Percentiles rank a stretch among this genome's conserved stretches.
Conservation (phyloP, 2,888 invertebrate genomes). For the Sesamia inferens region DNA sequence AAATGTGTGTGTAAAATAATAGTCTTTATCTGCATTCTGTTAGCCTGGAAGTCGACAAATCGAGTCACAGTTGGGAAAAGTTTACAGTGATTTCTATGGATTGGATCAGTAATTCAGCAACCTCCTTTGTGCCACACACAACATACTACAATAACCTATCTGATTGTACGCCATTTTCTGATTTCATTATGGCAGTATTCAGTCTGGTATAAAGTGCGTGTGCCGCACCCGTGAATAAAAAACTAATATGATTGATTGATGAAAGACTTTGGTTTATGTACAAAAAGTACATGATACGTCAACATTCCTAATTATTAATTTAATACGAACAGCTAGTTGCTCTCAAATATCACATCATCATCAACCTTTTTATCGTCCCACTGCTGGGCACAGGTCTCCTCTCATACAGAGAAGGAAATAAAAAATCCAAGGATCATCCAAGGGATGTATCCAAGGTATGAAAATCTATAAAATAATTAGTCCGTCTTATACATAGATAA, state of each 20-base stretch:
- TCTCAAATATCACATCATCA: slow-evolving; percentile 19
- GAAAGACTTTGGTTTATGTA: background rate
- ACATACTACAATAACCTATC: background rate
- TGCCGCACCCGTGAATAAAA: background rate
- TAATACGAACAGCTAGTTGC: slow-evolving; percentile 21
- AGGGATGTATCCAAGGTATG: no score
- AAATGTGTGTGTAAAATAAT: no score
- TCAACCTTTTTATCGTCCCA: no score
- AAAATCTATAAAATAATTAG: no score
- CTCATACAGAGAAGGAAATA: no score
- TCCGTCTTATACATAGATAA: no score
- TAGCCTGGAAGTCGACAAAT: background rate
- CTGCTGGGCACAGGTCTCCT: no score
- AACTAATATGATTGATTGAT: slow-evolving; percentile 16
- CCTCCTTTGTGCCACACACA: background rate
- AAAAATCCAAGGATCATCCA: no score
- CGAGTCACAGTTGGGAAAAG: background rate
- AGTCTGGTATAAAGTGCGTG: background rate
- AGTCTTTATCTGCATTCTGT: background rate
- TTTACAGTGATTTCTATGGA: background rate
- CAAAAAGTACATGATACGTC: slow-evolving; percentile 1
- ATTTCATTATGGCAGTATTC: background rate
- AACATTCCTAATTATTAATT: slow-evolving; percentile 12
- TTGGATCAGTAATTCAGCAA: background rate
- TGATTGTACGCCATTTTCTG: background rate